These are phyloP conservation scores for Drosophila suboccidentalis DNA, from an alignment of 2,888 invertebrate genomes.

Conservation along the genomic window DNA sequence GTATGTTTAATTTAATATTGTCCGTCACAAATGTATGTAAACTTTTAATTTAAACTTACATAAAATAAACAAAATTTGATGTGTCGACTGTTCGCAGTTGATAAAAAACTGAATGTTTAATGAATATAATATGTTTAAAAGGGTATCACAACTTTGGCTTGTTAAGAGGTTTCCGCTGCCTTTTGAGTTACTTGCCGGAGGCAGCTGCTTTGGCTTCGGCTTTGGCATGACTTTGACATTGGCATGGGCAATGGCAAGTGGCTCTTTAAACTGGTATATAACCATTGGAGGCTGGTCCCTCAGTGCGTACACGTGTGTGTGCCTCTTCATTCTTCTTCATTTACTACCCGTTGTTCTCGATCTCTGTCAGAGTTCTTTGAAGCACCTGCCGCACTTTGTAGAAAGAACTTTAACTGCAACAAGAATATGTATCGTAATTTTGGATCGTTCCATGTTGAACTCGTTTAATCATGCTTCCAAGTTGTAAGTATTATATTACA, in stretches of 20 bases:
- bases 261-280: conserved; percentile 47
- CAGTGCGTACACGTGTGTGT: conserved; percentile 8
- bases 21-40: no score
- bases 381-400: conserved; percentile 27
- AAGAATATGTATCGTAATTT: background rate
- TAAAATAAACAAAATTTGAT: no score
- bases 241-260: conserved; percentile 15
- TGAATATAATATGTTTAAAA: background rate
- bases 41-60: no score
- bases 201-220: conserved; percentile 45
- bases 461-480: conserved; percentile 39
- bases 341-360: background rate
- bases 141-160: conserved; percentile 24
- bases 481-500: conserved; percentile 39
- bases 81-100: no score
- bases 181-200: conserved; percentile 24
- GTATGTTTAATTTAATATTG: no score
- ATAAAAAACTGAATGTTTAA: no score
- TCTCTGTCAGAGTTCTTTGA: background rate
- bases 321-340: conserved; percentile 3
- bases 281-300: conserved; percentile 38
- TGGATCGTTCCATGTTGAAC: conserved; percentile 14
- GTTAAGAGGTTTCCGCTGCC: background rate
- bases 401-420: background rate
- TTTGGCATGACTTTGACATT: conserved; percentile 39